Evolutionary conservation across 2,888 invertebrate genomes (phyloP).

Genomic region (Neelides folsomi): DNA sequence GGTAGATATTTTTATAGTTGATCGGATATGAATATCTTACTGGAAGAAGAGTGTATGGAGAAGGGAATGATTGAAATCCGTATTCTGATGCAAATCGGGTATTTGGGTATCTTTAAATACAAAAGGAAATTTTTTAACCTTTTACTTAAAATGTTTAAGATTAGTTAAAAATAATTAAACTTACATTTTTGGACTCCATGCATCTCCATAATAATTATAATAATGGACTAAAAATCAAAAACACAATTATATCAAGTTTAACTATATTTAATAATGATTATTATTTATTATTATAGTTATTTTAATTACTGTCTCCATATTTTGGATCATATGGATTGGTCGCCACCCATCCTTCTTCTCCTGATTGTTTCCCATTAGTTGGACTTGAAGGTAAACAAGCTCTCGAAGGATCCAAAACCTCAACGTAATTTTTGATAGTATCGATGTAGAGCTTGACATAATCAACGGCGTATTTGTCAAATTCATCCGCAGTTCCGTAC

Average conservation of each 20-base stretch:
- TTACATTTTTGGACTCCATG: slow-evolving; percentile 57
- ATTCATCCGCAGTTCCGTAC: slow-evolving; percentile 42
- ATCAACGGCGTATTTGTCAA: slow-evolving; percentile 52
- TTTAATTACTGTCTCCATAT: slow-evolving; percentile 42
- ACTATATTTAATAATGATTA: too few relatives aligned
- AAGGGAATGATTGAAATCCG: slow-evolving; percentile 82
- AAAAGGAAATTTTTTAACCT: too few relatives aligned
- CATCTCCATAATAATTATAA: slow-evolving; percentile 69
- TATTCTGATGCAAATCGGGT: slow-evolving; percentile 91
- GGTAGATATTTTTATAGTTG: too few relatives aligned
- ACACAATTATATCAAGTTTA: neutral
- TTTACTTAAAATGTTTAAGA: too few relatives aligned
- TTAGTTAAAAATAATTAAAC: slow-evolving; percentile 1
- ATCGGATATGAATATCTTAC: too few relatives aligned
- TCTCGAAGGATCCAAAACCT: slow-evolving; percentile 49
- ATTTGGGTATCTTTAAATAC: slow-evolving; percentile 45
- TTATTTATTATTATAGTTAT: neutral
- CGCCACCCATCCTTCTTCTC: slow-evolving; percentile 41
- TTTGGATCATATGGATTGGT: slow-evolving; percentile 34
- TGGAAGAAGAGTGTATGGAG: slow-evolving; percentile 51
- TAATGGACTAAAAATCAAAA: slow-evolving; percentile 55
- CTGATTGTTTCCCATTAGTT: slow-evolving; percentile 64
- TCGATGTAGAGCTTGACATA: slow-evolving; percentile 71
- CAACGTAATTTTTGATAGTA: slow-evolving; percentile 54
- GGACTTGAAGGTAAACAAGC: slow-evolving; percentile 79